Evolutionary conservation across 2,113 vertebrate genomes (phyloP), one percentile per base, ranked within the genome.

Genomic region (Calypte anna): DNA sequence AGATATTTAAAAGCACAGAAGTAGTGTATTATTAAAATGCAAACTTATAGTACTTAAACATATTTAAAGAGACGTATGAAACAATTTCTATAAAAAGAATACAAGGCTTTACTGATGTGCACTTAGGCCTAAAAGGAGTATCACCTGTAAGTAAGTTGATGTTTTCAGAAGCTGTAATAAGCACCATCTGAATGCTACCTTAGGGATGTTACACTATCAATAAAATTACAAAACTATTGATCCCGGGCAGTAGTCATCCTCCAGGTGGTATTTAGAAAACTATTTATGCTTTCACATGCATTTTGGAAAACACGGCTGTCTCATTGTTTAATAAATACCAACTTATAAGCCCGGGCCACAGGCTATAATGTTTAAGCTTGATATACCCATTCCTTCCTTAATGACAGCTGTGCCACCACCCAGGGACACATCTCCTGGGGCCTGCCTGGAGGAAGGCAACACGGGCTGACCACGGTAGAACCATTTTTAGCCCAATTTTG

Each of bases 1-100:
- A 83, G 94, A 96, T 96, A 82, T 94, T 91, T 92, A 95, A 96
- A 96, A 95, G 93, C 76, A 97, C 58, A 96, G 78, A 94, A 94
- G 83, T 77, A 91, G 89, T 7, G 43, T 62, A 67, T 93, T 96
- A 95, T 96, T 97, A 79, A 89, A 93, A 95, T 79, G 86, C 33
- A 94, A 90, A 79, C 66, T 76, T 90, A 28, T 21, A 33, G 72
- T 25, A 90, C 76, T 94, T 88, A 93, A 91, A 92, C 92, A 70
- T 51, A 96, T 92, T 94, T 82, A 66, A 88, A 85, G 80, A 88
- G 40, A 91, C 90, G 91, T 92, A 95, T 94, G 86, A 94, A 96
- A 78, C 46, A 76, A 50, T 68, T 91, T 80, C 68, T 81, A 51
- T 82, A 87, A 92, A 96, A 90, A 94, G 38, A 54, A 38, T 25